Evolutionary conservation across 1,140 invertebrate species (phyloP).

Genomic region (Drosophila bocki): DNA sequence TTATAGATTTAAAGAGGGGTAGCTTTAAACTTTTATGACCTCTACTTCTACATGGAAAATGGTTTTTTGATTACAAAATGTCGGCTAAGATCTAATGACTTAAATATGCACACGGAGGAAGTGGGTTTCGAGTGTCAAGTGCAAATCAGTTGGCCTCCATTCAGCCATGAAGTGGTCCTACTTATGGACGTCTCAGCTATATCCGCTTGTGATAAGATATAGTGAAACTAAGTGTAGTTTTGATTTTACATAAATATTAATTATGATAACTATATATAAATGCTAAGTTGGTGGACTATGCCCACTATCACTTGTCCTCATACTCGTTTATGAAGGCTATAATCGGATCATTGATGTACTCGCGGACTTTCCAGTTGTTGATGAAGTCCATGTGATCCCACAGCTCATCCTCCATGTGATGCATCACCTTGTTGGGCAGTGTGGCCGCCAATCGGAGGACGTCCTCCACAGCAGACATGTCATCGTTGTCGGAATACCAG

Average conservation of each 20-base stretch:
- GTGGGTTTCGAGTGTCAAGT: background rate
- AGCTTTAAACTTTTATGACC: conserved; percentile 16
- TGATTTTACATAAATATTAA: conserved; percentile 8
- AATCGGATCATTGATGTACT: conserved; percentile 81
- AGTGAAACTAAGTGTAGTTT: background rate
- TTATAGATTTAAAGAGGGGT: conserved; percentile 27
- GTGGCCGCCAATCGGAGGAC: conserved; percentile 22
- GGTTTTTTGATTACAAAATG: conserved; percentile 21
- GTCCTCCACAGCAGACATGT: conserved; percentile 37
- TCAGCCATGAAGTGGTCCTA: conserved; percentile 5
- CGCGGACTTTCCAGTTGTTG: conserved; percentile 84
- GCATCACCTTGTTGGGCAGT: conserved; percentile 40
- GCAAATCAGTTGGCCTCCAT: background rate
- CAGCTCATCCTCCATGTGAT: conserved; percentile 37
- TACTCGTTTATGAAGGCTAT: conserved; percentile 84
- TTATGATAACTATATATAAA: background rate
- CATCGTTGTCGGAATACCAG: conserved; percentile 90
- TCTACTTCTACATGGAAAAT: conserved; percentile 7
- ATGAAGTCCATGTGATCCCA: conserved; percentile 83
- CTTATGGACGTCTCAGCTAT: conserved; percentile 16
- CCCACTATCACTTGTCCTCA: conserved; percentile 19
- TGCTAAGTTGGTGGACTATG: too few relatives aligned
- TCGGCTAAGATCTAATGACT: conserved; percentile 12
- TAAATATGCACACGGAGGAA: background rate
- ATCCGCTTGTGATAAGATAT: conserved; percentile 37